Percentiles rank a stretch among this genome's conserved stretches.
Evolutionary conservation across 2,888 invertebrate genomes (phyloP).

Genomic region (Platycheirus albimanus): DNA sequence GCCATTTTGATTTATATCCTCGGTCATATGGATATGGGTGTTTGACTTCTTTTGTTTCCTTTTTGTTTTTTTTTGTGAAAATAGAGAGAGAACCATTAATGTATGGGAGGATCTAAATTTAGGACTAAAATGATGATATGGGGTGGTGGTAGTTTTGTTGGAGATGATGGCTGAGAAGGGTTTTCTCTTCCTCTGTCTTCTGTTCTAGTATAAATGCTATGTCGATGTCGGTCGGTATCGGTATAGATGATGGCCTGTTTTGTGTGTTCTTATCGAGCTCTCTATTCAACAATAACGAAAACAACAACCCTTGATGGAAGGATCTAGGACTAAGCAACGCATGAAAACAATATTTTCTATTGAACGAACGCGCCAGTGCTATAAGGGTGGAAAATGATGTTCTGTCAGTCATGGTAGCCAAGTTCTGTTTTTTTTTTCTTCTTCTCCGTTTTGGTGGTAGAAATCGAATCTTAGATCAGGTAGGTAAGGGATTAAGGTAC

Average conservation of each 20-base stretch:
- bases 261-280: conserved; percentile 65
- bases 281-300: conserved; percentile 38
- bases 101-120: conserved; percentile 76
- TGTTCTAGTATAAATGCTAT: neutral
- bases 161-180: conserved; percentile 33
- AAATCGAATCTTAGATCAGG: conserved; percentile 40
- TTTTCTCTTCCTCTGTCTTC: conserved; percentile 37
- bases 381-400: conserved; percentile 69
- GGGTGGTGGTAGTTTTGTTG: conserved; percentile 21
- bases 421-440: conserved; percentile 10
- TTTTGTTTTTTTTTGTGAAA: conserved; percentile 54
- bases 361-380: conserved; percentile 46
- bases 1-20: conserved; percentile 83
- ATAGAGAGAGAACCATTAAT: conserved; percentile 75
- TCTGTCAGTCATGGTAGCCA: conserved; percentile 66
- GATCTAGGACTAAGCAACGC: neutral
- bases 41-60: conserved; percentile 75
- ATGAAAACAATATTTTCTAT: too few species aligned
- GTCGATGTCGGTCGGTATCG: neutral
- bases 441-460: neutral
- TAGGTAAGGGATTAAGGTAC: neutral
- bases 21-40: conserved; percentile 81
- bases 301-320: conserved; percentile 31
- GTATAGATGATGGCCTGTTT: conserved; percentile 58
- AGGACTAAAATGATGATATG: conserved; percentile 44